Evolutionary conservation across 2,113 vertebrate species (phyloP).

Genomic region (Megalops atlanticus): DNA sequence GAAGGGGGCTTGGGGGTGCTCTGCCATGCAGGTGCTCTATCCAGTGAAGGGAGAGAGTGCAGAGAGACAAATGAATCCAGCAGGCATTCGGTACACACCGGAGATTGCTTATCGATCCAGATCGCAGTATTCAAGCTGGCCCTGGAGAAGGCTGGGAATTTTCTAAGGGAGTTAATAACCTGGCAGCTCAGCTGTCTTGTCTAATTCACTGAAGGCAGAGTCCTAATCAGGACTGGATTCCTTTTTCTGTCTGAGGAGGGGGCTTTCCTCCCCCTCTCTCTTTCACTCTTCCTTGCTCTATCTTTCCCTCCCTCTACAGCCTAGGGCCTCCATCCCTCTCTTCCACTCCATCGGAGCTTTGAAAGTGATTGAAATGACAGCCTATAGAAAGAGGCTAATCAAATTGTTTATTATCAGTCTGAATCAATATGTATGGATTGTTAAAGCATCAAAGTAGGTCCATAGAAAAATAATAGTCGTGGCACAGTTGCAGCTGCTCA

Average conservation of each 20-base stretch:
- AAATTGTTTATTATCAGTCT: conserved; percentile 99
- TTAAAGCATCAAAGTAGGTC: conserved; percentile 96
- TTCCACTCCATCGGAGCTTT: conserved; percentile 80
- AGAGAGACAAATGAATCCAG: conserved; percentile 98
- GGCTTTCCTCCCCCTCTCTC: conserved; percentile 36
- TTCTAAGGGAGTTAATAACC: conserved; percentile 99
- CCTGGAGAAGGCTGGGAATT: conserved; percentile 93
- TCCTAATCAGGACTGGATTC: conserved; percentile 98
- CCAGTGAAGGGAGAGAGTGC: conserved; percentile 83
- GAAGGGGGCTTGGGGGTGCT: conserved; percentile 28
- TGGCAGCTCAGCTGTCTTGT: conserved; percentile 99
- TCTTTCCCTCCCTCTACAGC: conserved; percentile 49
- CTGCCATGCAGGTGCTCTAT: conserved; percentile 82
- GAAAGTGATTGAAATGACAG: conserved; percentile 99
- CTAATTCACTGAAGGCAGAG: conserved; percentile 98
- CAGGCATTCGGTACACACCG: conserved; percentile 99
- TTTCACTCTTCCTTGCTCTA: conserved; percentile 34
- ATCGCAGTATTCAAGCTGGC: conserved; percentile 93
- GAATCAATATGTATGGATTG: conserved; percentile 99
- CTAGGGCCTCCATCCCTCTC: conserved; percentile 57
- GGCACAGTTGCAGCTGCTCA: conserved; percentile 68
- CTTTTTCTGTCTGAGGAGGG: conserved; percentile 85
- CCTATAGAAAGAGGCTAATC: conserved; percentile 99
- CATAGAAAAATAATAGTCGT: conserved; percentile 88
- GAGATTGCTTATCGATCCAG: conserved; percentile 99